Conservation (phyloP, 2,888 invertebrate species). For the Orthonevra nobilis region DNA sequence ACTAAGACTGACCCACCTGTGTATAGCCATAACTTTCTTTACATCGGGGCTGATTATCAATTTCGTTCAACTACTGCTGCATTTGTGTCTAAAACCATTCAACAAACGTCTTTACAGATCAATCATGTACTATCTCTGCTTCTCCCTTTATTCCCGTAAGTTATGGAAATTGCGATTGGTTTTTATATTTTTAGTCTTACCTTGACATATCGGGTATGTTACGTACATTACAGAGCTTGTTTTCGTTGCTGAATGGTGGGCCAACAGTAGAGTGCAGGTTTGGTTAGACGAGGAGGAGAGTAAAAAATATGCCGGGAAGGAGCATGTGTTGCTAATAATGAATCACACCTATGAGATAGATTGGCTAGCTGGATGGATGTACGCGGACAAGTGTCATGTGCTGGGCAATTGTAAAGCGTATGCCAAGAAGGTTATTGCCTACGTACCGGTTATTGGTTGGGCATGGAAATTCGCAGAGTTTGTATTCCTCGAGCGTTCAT, state of each 20-base stretch:
- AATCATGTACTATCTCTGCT: constrained; percentile 93
- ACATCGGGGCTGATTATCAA: constrained; percentile 92
- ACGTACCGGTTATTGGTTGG: constrained; percentile 96
- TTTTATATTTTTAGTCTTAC: not conserved
- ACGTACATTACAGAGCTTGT: constrained; percentile 87
- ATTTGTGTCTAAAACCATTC: constrained; percentile 89
- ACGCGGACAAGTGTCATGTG: constrained; percentile 89
- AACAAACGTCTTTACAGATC: constrained; percentile 90
- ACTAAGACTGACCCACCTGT: constrained; percentile 87
- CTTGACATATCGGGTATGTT: not conserved
- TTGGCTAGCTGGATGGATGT: constrained; percentile 96
- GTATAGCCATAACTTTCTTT: constrained; percentile 92
- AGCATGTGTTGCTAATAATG: constrained; percentile 94
- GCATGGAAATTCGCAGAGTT: constrained; percentile 97
- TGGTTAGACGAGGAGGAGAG: constrained; percentile 91
- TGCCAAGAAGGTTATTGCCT: constrained; percentile 94
- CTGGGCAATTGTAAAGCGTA: constrained; percentile 97
- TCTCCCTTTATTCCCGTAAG: constrained; percentile 95
- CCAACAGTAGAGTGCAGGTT: constrained; percentile 86
- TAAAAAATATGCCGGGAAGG: constrained; percentile 90
- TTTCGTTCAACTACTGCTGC: constrained; percentile 89
- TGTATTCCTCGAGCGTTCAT: constrained; percentile 95
- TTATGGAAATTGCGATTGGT: constrained; percentile 73
- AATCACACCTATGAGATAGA: constrained; percentile 98
- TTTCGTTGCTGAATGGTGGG: constrained; percentile 97